Conservation (phyloP, 2,113 vertebrate genomes). For the Pithys albifrons region DNA sequence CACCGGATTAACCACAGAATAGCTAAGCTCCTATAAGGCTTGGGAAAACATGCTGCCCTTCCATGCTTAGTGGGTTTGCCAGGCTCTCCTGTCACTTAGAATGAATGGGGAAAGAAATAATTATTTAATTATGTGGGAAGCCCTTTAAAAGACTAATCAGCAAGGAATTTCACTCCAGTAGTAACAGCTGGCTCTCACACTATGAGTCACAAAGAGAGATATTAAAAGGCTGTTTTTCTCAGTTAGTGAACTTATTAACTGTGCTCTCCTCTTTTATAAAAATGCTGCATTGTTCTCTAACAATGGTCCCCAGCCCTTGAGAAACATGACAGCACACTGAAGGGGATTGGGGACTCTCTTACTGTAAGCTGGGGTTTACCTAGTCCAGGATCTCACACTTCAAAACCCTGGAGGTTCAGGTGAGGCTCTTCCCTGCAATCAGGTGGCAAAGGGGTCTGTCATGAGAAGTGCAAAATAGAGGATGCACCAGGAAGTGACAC, state of each 20-base stretch:
- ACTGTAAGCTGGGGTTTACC: background rate
- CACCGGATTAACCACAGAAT: conserved; percentile 46
- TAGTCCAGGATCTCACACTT: background rate
- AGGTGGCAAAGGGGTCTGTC: background rate
- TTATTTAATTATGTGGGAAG: conserved; percentile 71
- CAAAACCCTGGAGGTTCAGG: background rate
- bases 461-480: fast-evolving
- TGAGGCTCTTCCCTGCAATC: background rate
- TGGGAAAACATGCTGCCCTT: conserved; percentile 67
- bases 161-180: conserved; percentile 67
- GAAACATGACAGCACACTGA: background rate
- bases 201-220: conserved; percentile 62
- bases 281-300: conserved; percentile 51
- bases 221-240: conserved; percentile 66
- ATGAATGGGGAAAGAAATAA: conserved; percentile 70
- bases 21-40: conserved; percentile 59
- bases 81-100: conserved; percentile 59
- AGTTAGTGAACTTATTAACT: conserved; percentile 63
- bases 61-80: conserved; percentile 55
- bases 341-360: background rate
- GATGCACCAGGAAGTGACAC: background rate
- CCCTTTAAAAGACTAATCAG: conserved; percentile 68
- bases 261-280: conserved; percentile 48
- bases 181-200: conserved; percentile 68
- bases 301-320: conserved; percentile 16